Base-by-base conservation (phyloP, 2,797 vertebrate genomes). In the Bryconaethiops microstoma region DNA sequence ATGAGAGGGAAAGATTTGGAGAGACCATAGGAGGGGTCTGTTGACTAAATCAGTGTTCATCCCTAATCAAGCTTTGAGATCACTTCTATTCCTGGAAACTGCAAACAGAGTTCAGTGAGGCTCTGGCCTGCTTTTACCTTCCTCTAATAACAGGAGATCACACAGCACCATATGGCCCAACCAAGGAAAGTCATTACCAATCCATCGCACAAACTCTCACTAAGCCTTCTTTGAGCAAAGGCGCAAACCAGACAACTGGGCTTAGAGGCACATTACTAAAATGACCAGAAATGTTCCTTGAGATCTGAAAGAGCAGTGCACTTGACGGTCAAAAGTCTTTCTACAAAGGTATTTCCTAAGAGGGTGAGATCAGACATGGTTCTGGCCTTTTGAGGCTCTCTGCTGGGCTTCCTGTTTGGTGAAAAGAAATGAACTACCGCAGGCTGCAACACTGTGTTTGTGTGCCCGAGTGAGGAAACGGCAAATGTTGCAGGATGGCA, bases 41-140 rank as follows among this genome's bases (percentile, higher is more conserved):
- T 83, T 64, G 81, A 86, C 84, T 89, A 91, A 92, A 92, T 90
- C 88, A 87, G 86, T 84, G 88, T 92, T 92, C 88, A 93, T 92
- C 92, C 88, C 84, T 83, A 90, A 90, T 91, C 91, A 91, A 83
- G 78, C 86, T 86, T 77, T 87, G 84, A 91, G 90, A 92, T 92
- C 90, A 87, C 76, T 86, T 83, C 86, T 90, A 87, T 92, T 92
- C 88, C 84, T 85, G 88, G 89, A 91, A 85, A 82, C 82, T 69
- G 75, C 70, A 17, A 76, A 64, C 57, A 62, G 40, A 75, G 63
- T 78, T 77, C 77, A 68, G 78, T 39, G 73, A 84, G 80, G 74
- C 82, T 82, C 75, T 78, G 76, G 59, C 82, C 85, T 87, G 86
- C 83, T 81, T 85, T 91, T 82, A 84, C 86, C 88, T 85, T 80